Conservation (phyloP, 2,888 invertebrate species). For the Rhorus exstirpatorius region DNA sequence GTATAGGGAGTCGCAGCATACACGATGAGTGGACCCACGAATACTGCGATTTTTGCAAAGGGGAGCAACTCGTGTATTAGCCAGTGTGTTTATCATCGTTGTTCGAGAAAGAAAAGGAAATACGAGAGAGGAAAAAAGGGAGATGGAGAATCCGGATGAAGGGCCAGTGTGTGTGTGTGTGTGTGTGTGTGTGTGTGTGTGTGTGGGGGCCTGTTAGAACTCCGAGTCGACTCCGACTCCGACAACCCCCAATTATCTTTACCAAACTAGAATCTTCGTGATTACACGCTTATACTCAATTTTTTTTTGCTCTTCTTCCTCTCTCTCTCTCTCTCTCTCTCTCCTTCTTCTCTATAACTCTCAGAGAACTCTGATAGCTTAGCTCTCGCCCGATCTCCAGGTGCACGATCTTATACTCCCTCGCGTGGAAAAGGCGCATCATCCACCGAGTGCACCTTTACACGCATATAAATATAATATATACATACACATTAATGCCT, state of each 20-base stretch:
- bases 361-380: conserved; percentile 26
- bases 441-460: conserved; percentile 37
- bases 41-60: conserved; percentile 47
- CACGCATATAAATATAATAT: too few species aligned
- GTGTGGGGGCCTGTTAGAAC: conserved; percentile 60
- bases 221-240: conserved; percentile 65
- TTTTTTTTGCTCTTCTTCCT: conserved; percentile 49
- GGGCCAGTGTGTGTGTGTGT: too few species aligned
- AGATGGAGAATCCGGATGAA: conserved; percentile 31
- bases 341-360: conserved; percentile 24
- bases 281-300: conserved; percentile 78
- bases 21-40: conserved; percentile 49
- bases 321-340: conserved; percentile 40
- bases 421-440: conserved; percentile 59
- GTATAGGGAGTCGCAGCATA: conserved; percentile 20
- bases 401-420: conserved; percentile 72
- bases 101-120: conserved; percentile 31
- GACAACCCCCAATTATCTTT: conserved; percentile 84
- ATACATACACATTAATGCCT: conserved; percentile 1
- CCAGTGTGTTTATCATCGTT: conserved; percentile 50
- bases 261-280: conserved; percentile 84
- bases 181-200: too few species aligned
- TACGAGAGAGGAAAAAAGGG: conserved; percentile 39
- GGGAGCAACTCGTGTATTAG: conserved; percentile 44
- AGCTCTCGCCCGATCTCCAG: conserved; percentile 75